Evolutionary conservation across 1,140 invertebrate species (phyloP), one percentile per base, ranked within the genome.

Genomic region (Zophobas morio): DNA sequence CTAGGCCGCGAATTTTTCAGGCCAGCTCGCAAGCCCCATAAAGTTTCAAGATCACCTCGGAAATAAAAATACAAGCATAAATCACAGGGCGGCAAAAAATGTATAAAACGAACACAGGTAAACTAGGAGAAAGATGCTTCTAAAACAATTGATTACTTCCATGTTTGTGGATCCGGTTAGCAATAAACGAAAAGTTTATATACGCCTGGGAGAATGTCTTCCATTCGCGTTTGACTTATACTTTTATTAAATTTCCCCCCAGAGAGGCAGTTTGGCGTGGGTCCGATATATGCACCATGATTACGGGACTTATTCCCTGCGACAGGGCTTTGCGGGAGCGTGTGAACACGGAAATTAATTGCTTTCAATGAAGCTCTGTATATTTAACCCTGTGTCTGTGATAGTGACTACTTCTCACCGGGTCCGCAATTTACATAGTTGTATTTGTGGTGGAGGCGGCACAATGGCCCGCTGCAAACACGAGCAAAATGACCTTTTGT

Each of bases 291-390:
- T 54, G 51, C 70, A 72, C 51, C 51, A 8, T 51, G 70, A 54
- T 53, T 53, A 72, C 47, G 51, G 36, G 49, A 51, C n/a, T 51
- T 51, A 51, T 20, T 51, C 49, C 20, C 4, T 51, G 49, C 49
- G 49, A 51, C 49, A 51, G 70, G 70, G 40, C 70, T 72, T 72
- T 33, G 34, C 6, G 70, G 46, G 46, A 60, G 37, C 37, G 46
- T 51, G 70, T 40, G 70, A 72, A 72, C 70, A 72, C 35, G 47
- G 37, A 76, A 76, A 76, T 76, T 76, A 76, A 76, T 76, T 76
- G 75, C 75, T 76, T 76, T 76, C 75, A 76, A 76, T 76, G 63
- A 76, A 76, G 75, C 75, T 76, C 63, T 76, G 75, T 76, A 76
- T 70, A 76, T 76, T 60, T 76, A 76, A 70, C 47, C 60, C 57